Percentiles rank a stretch among this genome's conserved stretches.
phyloP scores from a whole-genome alignment of 2,888 invertebrate genomes.

The Hyalella azteca region DNA sequence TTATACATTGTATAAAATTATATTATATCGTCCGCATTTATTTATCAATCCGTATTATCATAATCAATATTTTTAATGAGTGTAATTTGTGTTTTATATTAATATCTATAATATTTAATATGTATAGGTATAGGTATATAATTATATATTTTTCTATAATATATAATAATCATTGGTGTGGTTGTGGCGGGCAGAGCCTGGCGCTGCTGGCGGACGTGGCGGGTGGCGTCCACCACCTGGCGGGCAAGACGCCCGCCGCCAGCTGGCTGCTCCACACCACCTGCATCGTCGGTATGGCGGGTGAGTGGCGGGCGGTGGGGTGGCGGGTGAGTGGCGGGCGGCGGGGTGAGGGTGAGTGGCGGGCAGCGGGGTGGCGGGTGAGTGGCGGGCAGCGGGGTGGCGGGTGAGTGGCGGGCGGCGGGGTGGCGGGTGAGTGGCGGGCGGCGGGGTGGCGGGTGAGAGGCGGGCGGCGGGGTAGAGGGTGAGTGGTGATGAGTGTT shows the following conservation, averaged over 20 bases:
- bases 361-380: neutral
- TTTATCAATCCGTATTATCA: too few relatives aligned
- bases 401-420: too few relatives aligned
- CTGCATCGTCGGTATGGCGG: neutral
- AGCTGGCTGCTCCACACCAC: neutral
- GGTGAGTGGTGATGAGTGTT: neutral
- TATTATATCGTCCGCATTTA: too few relatives aligned
- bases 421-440: neutral
- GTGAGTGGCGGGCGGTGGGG: neutral
- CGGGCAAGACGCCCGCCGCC: neutral
- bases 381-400: too few relatives aligned
- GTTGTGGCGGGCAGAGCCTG: neutral
- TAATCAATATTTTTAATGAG: too few relatives aligned
- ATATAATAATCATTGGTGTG: neutral
- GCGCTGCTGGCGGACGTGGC: neutral
- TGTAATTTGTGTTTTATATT: neutral
- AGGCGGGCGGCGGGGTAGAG: neutral
- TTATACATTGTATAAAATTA: too few relatives aligned
- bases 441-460: neutral
- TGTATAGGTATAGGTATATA: conserved; percentile 37
- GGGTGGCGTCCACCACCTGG: neutral
- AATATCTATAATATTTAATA: conserved; percentile 33
- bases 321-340: neutral
- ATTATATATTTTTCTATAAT: conserved; percentile 39
- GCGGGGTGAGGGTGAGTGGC: neutral